These are phyloP conservation scores for Molothrus aeneus DNA, from an alignment of 2,797 vertebrate species.

Conservation along the genomic window DNA sequence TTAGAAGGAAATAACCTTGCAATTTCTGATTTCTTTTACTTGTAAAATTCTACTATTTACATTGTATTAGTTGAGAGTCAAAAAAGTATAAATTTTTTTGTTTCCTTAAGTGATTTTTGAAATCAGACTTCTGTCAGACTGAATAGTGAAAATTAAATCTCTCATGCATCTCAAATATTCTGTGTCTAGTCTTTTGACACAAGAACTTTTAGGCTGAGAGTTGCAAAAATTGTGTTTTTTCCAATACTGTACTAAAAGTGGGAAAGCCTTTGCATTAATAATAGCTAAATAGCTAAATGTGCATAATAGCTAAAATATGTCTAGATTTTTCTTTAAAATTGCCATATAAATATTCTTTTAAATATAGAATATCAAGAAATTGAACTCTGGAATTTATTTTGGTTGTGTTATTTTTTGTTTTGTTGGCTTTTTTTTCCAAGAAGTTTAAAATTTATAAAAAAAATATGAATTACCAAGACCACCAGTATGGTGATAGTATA, in stretches of 20 bases:
- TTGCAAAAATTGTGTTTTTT: background rate
- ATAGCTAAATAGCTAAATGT: no score
- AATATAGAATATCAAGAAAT: background rate
- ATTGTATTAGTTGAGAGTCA: background rate
- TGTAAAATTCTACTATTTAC: background rate
- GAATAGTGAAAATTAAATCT: background rate
- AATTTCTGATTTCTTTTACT: background rate
- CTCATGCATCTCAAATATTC: background rate
- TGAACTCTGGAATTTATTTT: background rate
- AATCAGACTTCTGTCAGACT: background rate
- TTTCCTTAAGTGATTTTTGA: background rate
- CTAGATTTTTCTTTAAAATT: background rate
- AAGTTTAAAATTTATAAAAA: background rate
- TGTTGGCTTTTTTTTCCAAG: background rate
- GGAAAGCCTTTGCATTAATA: background rate
- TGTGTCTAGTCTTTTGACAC: background rate
- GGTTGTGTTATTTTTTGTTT: background rate
- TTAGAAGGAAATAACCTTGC: background rate
- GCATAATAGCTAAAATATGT: background rate
- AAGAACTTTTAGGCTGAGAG: background rate
- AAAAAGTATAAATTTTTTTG: background rate
- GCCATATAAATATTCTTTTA: background rate
- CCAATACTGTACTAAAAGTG: background rate
- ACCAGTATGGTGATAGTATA: background rate
- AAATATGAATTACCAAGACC: background rate